Evolutionary conservation across 2,888 invertebrate genomes (phyloP).

Genomic region (Polymixis flavicincta): DNA sequence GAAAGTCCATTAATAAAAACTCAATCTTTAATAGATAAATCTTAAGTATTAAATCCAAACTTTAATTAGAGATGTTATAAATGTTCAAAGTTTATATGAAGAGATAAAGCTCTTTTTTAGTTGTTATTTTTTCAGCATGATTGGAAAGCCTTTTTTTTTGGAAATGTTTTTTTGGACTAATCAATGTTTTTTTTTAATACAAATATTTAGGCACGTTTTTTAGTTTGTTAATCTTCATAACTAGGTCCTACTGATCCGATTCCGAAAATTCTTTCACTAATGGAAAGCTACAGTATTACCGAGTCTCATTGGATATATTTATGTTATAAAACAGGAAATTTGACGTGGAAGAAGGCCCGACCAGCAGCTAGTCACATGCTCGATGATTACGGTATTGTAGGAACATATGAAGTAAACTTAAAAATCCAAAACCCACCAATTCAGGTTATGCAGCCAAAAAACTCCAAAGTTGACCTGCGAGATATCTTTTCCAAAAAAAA

Average conservation of each 20-base stretch:
- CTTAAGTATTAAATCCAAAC: constrained; percentile 56
- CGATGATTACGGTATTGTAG: no score
- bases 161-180: constrained; percentile 3
- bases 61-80: constrained; percentile 58
- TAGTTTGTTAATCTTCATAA: neutral
- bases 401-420: no score
- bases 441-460: no score
- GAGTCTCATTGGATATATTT: neutral
- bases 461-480: no score
- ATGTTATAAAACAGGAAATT: no score
- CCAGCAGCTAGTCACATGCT: no score
- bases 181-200: neutral
- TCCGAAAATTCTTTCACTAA: neutral
- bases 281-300: neutral
- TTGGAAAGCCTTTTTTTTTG: constrained; percentile 19
- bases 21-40: constrained; percentile 64
- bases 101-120: constrained; percentile 32
- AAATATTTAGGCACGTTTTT: neutral
- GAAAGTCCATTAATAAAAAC: constrained; percentile 55
- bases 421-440: no score
- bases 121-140: constrained; percentile 34
- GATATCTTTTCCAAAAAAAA: no score
- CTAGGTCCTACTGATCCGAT: neutral
- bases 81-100: constrained; percentile 56
- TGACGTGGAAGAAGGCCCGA: no score